Percentiles rank a stretch among this genome's conserved stretches.
phyloP scores from a whole-genome alignment of 2,113 vertebrate species.

The Ameiurus melas region DNA sequence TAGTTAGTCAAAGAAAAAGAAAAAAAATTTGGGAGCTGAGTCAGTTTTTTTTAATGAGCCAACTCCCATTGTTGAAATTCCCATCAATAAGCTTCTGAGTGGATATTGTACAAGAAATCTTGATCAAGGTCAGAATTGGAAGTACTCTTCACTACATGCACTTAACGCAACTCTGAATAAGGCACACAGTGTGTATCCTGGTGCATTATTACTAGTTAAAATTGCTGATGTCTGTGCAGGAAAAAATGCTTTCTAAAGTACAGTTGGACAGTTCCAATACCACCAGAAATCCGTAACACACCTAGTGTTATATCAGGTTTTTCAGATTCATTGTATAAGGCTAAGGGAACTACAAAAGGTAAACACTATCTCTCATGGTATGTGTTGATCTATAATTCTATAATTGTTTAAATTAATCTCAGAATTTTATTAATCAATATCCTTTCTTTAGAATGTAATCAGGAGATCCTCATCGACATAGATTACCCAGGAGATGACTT shows the following conservation, averaged over 20 bases:
- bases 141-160: not conserved
- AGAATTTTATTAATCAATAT: too few relatives aligned
- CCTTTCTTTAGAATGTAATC: not conserved
- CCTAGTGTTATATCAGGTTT: slow-evolving; percentile 26
- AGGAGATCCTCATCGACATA: not conserved
- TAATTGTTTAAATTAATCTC: not conserved
- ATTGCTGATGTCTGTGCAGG: slow-evolving; percentile 13
- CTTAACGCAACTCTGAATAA: not conserved
- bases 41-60: not conserved
- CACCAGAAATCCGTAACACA: not conserved
- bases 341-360: not conserved
- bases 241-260: slow-evolving; percentile 38
- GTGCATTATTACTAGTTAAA: not conserved
- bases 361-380: not conserved
- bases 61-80: not conserved
- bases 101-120: not conserved
- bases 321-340: slow-evolving; percentile 18
- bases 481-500: slow-evolving; percentile 40
- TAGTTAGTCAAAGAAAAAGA: too few relatives aligned
- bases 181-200: not conserved
- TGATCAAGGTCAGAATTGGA: too few relatives aligned
- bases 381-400: not conserved
- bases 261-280: slow-evolving; percentile 32
- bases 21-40: too few relatives aligned
- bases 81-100: not conserved